Percentiles rank a stretch among this genome's conserved stretches.
Conservation (phyloP, 2,888 invertebrate species). For the Euclidia mi region DNA sequence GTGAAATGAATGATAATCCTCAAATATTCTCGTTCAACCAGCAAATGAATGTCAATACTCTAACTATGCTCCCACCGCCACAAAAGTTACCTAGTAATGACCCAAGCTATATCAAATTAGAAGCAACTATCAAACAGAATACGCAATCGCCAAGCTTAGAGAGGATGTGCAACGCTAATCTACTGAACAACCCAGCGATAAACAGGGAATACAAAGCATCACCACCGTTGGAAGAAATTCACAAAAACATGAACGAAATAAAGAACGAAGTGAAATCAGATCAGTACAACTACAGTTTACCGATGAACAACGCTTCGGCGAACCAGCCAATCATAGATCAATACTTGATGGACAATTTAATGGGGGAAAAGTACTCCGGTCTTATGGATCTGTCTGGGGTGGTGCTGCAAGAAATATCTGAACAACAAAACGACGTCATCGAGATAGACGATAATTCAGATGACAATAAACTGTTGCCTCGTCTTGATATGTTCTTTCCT, state of each 20-base stretch:
- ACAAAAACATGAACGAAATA: slow-evolving; percentile 83
- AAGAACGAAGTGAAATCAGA: slow-evolving; percentile 87
- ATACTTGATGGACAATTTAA: slow-evolving; percentile 82
- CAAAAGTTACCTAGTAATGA: slow-evolving; percentile 81
- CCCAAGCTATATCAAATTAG: slow-evolving; percentile 86
- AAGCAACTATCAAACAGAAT: slow-evolving; percentile 84
- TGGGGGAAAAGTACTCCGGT: slow-evolving; percentile 80
- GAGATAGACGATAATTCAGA: slow-evolving; percentile 87
- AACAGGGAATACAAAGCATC: slow-evolving; percentile 84
- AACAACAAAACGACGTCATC: slow-evolving; percentile 82
- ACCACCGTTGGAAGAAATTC: slow-evolving; percentile 83
- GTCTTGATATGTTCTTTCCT: slow-evolving; percentile 83
- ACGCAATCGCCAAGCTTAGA: slow-evolving; percentile 85
- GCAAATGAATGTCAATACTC: slow-evolving; percentile 79
- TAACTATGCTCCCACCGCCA: slow-evolving; percentile 78
- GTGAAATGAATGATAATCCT: slow-evolving; percentile 67
- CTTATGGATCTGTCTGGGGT: slow-evolving; percentile 79
- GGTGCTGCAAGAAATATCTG: slow-evolving; percentile 74
- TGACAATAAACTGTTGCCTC: slow-evolving; percentile 81
- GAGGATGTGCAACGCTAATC: slow-evolving; percentile 82
- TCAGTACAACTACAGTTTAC: slow-evolving; percentile 73
- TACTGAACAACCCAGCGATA: slow-evolving; percentile 74
- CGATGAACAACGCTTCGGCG: slow-evolving; percentile 68
- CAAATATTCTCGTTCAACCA: slow-evolving; percentile 84
- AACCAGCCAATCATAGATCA: slow-evolving; percentile 82